Percentiles rank a stretch among this genome's conserved stretches.
phyloP scores from a whole-genome alignment of 2,888 invertebrate genomes.

The Griposia aprilina region DNA sequence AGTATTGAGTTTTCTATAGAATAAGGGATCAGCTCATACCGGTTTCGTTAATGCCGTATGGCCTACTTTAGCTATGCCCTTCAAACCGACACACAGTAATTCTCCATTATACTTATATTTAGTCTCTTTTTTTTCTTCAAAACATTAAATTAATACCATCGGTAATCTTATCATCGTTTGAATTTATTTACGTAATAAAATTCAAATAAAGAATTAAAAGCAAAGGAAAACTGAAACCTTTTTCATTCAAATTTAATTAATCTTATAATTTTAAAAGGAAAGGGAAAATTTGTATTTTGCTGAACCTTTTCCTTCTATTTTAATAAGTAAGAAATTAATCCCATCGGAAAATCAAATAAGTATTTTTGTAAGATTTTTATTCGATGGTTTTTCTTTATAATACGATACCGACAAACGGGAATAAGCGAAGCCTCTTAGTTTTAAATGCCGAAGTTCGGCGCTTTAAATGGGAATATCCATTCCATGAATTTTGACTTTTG shows the following conservation, averaged over 20 bases:
- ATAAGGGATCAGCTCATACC: not conserved
- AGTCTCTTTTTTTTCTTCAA: not conserved
- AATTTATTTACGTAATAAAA: constrained; percentile 5
- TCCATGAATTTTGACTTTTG: constrained; percentile 42
- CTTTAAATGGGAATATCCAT: constrained; percentile 51
- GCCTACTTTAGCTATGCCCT: not conserved
- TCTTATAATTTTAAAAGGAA: constrained; percentile 53
- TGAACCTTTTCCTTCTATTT: constrained; percentile 52
- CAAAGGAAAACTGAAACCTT: constrained; percentile 29
- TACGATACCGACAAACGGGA: constrained; percentile 52
- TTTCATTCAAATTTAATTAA: constrained; percentile 62
- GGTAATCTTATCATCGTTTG: not conserved
- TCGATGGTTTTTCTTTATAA: constrained; percentile 39
- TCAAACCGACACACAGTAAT: not conserved
- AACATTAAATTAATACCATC: not conserved
- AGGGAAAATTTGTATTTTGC: constrained; percentile 45
- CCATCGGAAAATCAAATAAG: constrained; percentile 54
- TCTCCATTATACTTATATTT: not conserved
- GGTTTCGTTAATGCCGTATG: not conserved
- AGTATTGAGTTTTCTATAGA: too few relatives aligned
- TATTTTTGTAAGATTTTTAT: constrained; percentile 57
- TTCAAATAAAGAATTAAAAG: constrained; percentile 26
- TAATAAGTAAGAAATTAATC: constrained; percentile 64
- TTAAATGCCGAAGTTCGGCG: constrained; percentile 45
- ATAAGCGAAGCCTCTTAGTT: constrained; percentile 58